These are phyloP conservation scores for Syrphus vitripennis DNA, from an alignment of 2,888 invertebrate genomes.

Conservation along the genomic window DNA sequence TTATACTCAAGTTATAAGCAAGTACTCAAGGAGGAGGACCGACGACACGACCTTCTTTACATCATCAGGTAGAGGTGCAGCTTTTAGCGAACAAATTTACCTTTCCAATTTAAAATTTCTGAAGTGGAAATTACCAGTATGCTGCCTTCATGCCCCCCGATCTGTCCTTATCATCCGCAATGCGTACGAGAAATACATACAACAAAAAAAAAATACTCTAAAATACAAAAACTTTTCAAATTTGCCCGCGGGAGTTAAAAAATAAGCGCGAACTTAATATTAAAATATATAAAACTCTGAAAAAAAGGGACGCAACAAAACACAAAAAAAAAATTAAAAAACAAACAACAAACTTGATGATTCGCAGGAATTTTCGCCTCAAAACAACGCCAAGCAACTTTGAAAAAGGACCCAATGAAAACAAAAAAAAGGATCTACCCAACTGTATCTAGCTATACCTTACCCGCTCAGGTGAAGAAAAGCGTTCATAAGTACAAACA, in stretches of 20 bases:
- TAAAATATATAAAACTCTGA: constrained; percentile 52
- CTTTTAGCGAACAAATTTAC: constrained; percentile 42
- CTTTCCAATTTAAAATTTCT: constrained; percentile 62
- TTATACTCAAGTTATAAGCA: not conserved
- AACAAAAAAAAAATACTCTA: not conserved
- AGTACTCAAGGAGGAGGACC: too few relatives aligned
- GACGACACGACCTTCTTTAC: not conserved
- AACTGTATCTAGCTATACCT: not conserved
- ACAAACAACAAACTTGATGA: constrained; percentile 64
- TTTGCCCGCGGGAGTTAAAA: constrained; percentile 63
- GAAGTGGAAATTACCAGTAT: constrained; percentile 56
- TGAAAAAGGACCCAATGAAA: not conserved
- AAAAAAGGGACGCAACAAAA: constrained; percentile 8
- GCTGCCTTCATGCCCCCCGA: not conserved
- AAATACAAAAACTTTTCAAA: constrained; percentile 69
- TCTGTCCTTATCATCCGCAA: constrained; percentile 5
- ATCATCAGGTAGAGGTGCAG: not conserved
- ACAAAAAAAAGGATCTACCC: constrained; percentile 32
- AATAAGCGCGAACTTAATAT: constrained; percentile 62
- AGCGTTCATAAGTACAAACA: constrained; percentile 21
- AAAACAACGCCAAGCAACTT: not conserved
- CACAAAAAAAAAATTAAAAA: constrained; percentile 17
- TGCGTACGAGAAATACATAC: not conserved
- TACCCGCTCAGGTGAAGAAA: constrained; percentile 16
- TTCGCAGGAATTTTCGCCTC: constrained; percentile 42